phyloP scores from a whole-genome alignment of 2,888 invertebrate species.

The Eupeodes luniger region DNA sequence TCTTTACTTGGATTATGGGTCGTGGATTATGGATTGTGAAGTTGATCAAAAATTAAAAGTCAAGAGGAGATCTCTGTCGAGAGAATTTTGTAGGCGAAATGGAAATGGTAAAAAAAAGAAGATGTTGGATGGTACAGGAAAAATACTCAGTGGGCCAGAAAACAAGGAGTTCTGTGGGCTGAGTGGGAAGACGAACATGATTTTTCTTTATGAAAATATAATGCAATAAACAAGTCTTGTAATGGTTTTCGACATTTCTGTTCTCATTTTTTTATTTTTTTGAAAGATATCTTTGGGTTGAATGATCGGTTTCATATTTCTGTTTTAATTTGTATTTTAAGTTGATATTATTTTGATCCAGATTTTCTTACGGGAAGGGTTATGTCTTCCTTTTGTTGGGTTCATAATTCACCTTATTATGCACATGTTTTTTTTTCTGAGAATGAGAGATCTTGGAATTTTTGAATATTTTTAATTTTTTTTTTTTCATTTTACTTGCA shows the following conservation, averaged over 20 bases:
- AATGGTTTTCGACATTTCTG: constrained; percentile 64
- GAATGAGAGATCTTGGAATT: constrained; percentile 11
- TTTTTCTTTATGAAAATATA: constrained; percentile 66
- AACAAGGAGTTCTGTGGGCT: constrained; percentile 65
- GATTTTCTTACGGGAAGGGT: background rate
- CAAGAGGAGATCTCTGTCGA: constrained; percentile 54
- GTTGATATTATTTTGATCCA: constrained; percentile 11
- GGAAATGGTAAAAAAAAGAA: background rate
- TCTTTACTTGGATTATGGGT: constrained; percentile 54
- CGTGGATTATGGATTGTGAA: constrained; percentile 70
- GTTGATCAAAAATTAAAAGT: constrained; percentile 62
- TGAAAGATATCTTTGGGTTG: constrained; percentile 4
- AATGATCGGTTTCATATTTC: constrained; percentile 40
- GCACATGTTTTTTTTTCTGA: background rate
- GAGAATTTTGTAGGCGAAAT: constrained; percentile 68
- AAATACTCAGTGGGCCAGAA: constrained; percentile 58
- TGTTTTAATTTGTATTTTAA: background rate
- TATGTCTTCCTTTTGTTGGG: background rate
- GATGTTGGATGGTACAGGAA: constrained; percentile 2
- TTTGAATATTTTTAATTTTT: constrained; percentile 6
- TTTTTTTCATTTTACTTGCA: background rate
- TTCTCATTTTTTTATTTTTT: constrained; percentile 25
- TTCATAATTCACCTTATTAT: background rate
- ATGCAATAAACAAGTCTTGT: constrained; percentile 66
- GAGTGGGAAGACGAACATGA: constrained; percentile 72